phyloP scores from a whole-genome alignment of 2,113 vertebrate genomes.

The Lathamus discolor region DNA sequence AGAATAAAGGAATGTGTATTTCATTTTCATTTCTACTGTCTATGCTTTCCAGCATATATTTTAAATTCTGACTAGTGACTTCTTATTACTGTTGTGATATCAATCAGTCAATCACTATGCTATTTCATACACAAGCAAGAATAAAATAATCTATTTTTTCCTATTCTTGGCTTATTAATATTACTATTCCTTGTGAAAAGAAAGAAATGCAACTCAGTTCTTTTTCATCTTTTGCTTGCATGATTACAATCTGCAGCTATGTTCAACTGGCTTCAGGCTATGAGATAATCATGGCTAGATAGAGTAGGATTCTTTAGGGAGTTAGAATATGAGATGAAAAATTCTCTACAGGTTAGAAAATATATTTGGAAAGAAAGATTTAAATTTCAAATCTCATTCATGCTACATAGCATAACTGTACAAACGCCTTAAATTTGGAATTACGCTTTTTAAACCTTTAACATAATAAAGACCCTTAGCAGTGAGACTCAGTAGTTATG shows the following conservation, averaged over 20 bases:
- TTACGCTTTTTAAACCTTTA: neutral
- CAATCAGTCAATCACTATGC: neutral
- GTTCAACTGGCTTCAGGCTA: constrained; percentile 35
- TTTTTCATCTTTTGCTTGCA: neutral
- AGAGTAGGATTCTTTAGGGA: constrained; percentile 9
- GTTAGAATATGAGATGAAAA: constrained; percentile 22
- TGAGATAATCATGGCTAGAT: constrained; percentile 40
- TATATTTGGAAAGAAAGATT: constrained; percentile 44
- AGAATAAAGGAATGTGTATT: neutral
- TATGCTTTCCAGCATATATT: neutral
- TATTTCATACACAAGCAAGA: neutral
- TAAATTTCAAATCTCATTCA: constrained; percentile 6
- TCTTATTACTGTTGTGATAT: constrained; percentile 10
- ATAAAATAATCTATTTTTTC: constrained; percentile 28
- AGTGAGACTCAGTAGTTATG: neutral
- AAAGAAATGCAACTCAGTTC: neutral
- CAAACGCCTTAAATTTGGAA: neutral
- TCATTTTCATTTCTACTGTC: constrained; percentile 29
- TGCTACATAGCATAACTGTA: neutral
- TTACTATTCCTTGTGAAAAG: constrained; percentile 24
- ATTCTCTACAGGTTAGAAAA: constrained; percentile 22
- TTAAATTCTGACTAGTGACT: constrained; percentile 5
- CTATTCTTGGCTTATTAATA: constrained; percentile 19
- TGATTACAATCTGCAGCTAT: neutral
- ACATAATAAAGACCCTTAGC: neutral